A percentile compares a stretch with the other conserved stretches of the same genome.
These are phyloP conservation scores for Benthosema pterotum DNA, from an alignment of 2,797 vertebrate species.

Conservation along the genomic window DNA sequence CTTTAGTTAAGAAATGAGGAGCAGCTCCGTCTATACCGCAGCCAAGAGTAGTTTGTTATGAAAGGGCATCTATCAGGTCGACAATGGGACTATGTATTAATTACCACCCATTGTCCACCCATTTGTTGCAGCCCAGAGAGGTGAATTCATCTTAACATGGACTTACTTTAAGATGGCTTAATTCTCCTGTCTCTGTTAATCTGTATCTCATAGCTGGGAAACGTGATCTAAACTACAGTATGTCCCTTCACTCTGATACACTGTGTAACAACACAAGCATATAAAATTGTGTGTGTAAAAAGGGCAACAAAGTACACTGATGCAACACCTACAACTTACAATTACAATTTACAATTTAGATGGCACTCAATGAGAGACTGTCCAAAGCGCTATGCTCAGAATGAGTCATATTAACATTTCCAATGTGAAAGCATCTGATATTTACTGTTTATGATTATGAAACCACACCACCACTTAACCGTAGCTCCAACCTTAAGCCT, in stretches of 20 bases:
- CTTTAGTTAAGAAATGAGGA: constrained; percentile 25
- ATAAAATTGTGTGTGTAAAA: too few relatives aligned
- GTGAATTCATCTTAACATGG: constrained; percentile 25
- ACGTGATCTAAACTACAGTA: too few relatives aligned
- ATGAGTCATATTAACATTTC: neutral
- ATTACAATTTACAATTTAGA: too few relatives aligned
- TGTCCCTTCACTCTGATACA: too few relatives aligned
- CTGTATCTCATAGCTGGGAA: too few relatives aligned
- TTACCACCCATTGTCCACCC: constrained; percentile 17
- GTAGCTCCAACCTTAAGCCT: too few relatives aligned
- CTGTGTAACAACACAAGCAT: too few relatives aligned
- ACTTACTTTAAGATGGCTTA: neutral
- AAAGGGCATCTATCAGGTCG: constrained; percentile 45
- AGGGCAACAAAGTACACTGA: too few relatives aligned
- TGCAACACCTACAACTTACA: too few relatives aligned
- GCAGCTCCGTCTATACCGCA: constrained; percentile 20
- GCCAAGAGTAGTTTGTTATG: constrained; percentile 37
- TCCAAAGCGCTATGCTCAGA: neutral
- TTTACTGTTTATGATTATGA: constrained; percentile 6
- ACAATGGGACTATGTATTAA: constrained; percentile 13
- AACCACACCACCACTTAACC: constrained; percentile 20
- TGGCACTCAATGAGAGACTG: too few relatives aligned
- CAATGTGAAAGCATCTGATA: neutral
- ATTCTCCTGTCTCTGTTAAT: too few relatives aligned
- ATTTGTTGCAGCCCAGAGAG: constrained; percentile 25